Base-by-base conservation (phyloP, 2,888 invertebrate genomes). In the Cataglyphis albicans region DNA sequence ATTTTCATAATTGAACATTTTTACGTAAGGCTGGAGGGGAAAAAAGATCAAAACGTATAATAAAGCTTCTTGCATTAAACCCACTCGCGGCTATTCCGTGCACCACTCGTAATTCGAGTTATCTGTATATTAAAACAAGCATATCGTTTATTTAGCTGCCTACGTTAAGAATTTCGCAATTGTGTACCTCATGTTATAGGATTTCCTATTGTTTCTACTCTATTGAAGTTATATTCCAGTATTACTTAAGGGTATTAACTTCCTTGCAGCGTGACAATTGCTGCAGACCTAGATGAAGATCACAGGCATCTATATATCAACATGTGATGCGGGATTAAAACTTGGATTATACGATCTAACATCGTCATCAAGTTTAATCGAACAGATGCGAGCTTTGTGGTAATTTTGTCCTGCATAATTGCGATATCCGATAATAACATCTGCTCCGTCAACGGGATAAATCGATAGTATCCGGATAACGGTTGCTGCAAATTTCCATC, bases 161-260 rank as follows among this genome's bases (percentile, higher is more conserved):
- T 88, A 89, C 88, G 81, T 75, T 10, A 41, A 35, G 83, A 84
- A 86, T 89, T 86, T 89, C 81, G 76, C 81, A 44, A 44, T 73
- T 57, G 61, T 81, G 59, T 59, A 55, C 41, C 29, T 55, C 44
- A 55, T 41, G 70, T 73, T 65, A 75, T 81, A 85, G 82, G 83
- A 89, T 83, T 88, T 87, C 84, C 89, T 88, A 84, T 90, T 83
- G 61, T 90, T 83, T 74, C 84, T 76, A 52, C 81, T n/a, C n/a
- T n/a, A 44, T 84, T 48, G 72, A 65, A 63, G 87, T 85, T 90
- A 84, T 68, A 82, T 67, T 61, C 64, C 41, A 65, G 35, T n/a
- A 48, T 75, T 76, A 68, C 82, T 82, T 25, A 25, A 25, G 25
- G 25, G 25, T 25, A 25, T 25, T 25, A 25, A 75, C 68, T 83